phyloP scores from a whole-genome alignment of 2,797 vertebrate genomes.

The Amniataba percoides region DNA sequence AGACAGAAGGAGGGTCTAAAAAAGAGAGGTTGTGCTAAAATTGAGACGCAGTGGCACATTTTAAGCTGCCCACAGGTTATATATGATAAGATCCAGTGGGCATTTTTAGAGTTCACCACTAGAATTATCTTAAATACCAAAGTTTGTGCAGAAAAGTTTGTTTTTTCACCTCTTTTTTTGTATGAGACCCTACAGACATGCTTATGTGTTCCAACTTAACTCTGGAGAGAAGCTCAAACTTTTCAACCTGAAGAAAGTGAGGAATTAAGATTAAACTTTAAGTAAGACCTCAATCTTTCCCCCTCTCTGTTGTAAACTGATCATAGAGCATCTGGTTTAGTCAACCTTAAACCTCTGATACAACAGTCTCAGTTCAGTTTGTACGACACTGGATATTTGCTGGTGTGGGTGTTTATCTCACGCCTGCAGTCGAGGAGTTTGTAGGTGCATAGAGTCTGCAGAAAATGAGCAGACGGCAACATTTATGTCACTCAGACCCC shows the following conservation, averaged over 20 bases:
- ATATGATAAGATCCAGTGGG: not conserved
- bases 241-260: not conserved
- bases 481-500: not conserved
- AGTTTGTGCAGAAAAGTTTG: too few species aligned
- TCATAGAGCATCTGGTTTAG: conserved; percentile 1
- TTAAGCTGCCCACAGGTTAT: not conserved
- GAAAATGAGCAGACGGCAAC: not conserved
- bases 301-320: not conserved
- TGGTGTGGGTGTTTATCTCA: not conserved
- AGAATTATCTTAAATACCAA: not conserved
- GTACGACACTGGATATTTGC: not conserved
- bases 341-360: not conserved
- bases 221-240: not conserved
- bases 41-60: too few species aligned
- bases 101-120: not conserved
- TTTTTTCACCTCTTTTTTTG: too few species aligned
- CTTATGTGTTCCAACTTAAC: not conserved
- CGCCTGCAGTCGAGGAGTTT: not conserved
- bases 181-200: not conserved
- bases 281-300: not conserved
- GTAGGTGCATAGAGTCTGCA: not conserved
- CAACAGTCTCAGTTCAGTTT: not conserved
- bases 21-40: not conserved
- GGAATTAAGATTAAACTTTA: not conserved
- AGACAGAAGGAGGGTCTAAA: not conserved